A percentile compares a stretch with the other conserved stretches of the same genome.
Conservation (phyloP, 2,113 vertebrate genomes). For the Myodes glareolus region DNA sequence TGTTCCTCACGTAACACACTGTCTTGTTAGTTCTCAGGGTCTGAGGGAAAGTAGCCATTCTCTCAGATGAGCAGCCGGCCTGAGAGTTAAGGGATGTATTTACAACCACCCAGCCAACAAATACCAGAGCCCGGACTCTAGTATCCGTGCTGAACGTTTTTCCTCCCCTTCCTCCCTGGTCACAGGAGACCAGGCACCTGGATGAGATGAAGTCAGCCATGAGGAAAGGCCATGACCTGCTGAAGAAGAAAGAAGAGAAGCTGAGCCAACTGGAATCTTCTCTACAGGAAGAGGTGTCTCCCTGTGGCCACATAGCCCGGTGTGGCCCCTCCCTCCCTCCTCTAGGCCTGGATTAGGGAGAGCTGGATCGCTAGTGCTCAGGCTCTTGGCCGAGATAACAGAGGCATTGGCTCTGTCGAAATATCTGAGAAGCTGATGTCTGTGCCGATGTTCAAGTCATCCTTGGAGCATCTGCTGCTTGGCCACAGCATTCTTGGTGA, state of each 20-base stretch:
- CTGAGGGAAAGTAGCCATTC: neutral
- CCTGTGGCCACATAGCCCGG: neutral
- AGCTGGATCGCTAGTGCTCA: neutral
- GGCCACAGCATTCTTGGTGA: neutral
- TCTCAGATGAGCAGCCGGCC: neutral
- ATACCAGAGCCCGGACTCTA: neutral
- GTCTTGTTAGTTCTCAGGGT: neutral
- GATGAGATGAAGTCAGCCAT: conserved; percentile 88
- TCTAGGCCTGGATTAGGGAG: neutral
- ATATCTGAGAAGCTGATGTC: neutral
- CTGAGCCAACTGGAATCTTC: conserved; percentile 92
- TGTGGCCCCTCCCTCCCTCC: neutral
- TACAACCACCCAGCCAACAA: neutral
- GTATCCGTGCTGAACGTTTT: neutral
- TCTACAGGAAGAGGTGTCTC: conserved; percentile 89
- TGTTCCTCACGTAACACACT: neutral
- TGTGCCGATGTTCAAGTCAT: neutral
- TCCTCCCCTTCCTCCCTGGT: neutral
- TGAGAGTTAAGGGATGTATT: neutral
- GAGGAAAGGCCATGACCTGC: conserved; percentile 87
- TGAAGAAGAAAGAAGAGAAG: conserved; percentile 91
- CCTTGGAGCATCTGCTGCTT: neutral
- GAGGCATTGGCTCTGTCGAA: neutral
- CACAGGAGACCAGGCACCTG: conserved; percentile 89
- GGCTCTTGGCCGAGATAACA: neutral